phyloP scores from a whole-genome alignment of 2,888 invertebrate genomes.

The Dryadula phaetusa region DNA sequence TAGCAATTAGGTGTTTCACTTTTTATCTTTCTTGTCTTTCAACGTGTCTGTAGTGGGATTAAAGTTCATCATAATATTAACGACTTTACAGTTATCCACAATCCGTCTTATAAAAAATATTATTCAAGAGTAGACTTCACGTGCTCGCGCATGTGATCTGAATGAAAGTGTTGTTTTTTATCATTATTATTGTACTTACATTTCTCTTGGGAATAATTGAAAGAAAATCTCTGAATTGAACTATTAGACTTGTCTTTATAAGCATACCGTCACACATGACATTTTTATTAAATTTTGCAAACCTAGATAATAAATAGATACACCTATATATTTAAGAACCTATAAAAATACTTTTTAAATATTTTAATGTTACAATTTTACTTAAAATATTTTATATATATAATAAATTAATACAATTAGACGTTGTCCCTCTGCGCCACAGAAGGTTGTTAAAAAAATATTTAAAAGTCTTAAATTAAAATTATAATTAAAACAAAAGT shows the following conservation, averaged over 20 bases:
- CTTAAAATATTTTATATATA: no score
- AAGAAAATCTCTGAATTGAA: neutral
- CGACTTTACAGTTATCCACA: neutral
- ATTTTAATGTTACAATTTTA: no score
- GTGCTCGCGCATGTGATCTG: constrained; percentile 8
- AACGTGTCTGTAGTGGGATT: neutral
- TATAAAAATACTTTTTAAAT: no score
- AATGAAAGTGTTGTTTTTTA: constrained; percentile 18
- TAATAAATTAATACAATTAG: no score
- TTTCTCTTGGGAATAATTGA: constrained; percentile 22
- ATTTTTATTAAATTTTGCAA: no score
- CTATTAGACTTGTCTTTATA: neutral
- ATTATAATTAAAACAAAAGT: no score
- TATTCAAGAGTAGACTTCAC: neutral
- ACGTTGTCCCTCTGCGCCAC: no score
- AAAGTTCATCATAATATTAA: neutral
- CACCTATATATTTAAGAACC: no score
- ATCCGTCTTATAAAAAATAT: neutral
- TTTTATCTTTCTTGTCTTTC: neutral
- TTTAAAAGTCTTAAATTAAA: no score
- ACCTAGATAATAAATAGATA: no score
- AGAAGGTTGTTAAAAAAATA: no score
- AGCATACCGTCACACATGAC: neutral
- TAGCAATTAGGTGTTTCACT: constrained; percentile 1
- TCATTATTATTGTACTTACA: constrained; percentile 6